phyloP scores from a whole-genome alignment of 2,888 invertebrate species.

The Ametastegia equiseti region DNA sequence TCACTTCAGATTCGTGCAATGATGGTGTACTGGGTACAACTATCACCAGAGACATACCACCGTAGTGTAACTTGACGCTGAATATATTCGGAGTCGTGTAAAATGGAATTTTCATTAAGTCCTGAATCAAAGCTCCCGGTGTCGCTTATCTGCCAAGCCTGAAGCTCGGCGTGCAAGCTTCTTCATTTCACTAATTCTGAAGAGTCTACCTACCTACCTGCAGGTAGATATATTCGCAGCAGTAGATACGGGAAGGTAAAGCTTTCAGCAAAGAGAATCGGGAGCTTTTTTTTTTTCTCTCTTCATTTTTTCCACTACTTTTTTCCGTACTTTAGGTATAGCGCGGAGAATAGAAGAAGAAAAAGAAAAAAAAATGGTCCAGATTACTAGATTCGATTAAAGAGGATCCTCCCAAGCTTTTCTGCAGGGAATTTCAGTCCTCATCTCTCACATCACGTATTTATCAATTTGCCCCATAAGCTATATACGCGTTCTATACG shows the following conservation, averaged over 20 bases:
- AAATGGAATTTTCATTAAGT: not conserved
- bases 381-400: not conserved
- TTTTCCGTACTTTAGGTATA: not conserved
- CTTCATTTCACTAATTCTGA: not conserved
- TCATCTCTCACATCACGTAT: not conserved
- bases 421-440: not conserved
- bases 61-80: not conserved
- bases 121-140: not conserved
- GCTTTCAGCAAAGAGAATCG: not conserved
- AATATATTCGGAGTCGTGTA: not conserved
- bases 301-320: not conserved
- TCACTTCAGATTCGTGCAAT: not conserved
- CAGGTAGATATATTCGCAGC: too few species aligned
- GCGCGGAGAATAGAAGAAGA: too few species aligned
- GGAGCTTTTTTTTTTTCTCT: too few species aligned
- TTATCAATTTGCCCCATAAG: constrained; percentile 1
- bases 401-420: not conserved
- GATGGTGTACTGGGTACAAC: too few species aligned
- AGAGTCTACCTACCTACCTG: too few species aligned
- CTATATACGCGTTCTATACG: not conserved
- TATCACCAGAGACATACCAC: too few species aligned
- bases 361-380: not conserved
- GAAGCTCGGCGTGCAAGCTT: not conserved
- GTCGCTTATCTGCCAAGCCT: not conserved
- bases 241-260: too few species aligned